Conservation (phyloP, 2,797 vertebrate species). For the Aulostomus chinensis region DNA sequence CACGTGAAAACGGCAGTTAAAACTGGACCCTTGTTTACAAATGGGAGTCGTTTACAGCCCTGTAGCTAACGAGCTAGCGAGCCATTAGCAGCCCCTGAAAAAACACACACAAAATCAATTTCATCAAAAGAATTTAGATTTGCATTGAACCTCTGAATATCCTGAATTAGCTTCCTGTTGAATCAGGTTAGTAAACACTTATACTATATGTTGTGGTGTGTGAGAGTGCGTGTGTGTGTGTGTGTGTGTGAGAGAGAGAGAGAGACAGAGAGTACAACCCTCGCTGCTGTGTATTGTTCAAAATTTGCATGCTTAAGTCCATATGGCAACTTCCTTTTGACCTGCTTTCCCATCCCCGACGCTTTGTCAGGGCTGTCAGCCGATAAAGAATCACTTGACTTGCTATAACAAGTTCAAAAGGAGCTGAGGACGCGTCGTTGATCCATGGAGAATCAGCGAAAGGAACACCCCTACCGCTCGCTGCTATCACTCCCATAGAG, state of each 20-base stretch:
- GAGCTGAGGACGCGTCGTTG: slow-evolving; percentile 93
- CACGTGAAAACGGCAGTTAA: too few relatives aligned
- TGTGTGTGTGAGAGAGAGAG: slow-evolving; percentile 33
- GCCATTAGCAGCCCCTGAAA: too few relatives aligned
- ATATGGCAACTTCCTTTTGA: slow-evolving; percentile 97
- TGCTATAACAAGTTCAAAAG: slow-evolving; percentile 99
- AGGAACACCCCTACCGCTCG: slow-evolving; percentile 93
- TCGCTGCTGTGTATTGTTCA: slow-evolving; percentile 80
- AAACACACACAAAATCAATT: too few relatives aligned
- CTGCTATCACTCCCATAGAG: slow-evolving; percentile 94
- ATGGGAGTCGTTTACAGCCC: too few relatives aligned
- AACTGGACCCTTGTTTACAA: too few relatives aligned
- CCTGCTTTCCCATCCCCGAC: slow-evolving; percentile 92
- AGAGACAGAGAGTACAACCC: too few relatives aligned
- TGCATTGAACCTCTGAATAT: too few relatives aligned
- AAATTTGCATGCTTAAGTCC: slow-evolving; percentile 94
- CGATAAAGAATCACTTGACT: slow-evolving; percentile 99
- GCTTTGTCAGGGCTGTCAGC: slow-evolving; percentile 97
- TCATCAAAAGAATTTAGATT: too few relatives aligned
- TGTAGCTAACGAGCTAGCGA: too few relatives aligned
- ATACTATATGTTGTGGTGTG: slow-evolving; percentile 2
- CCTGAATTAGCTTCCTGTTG: too few relatives aligned
- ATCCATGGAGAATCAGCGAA: slow-evolving; percentile 95
- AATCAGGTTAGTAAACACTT: slow-evolving; percentile 31
- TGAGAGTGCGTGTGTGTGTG: slow-evolving; percentile 45